These are phyloP conservation scores for Agonopterix alstromeriana DNA, from an alignment of 2,888 invertebrate genomes.

Conservation along the genomic window DNA sequence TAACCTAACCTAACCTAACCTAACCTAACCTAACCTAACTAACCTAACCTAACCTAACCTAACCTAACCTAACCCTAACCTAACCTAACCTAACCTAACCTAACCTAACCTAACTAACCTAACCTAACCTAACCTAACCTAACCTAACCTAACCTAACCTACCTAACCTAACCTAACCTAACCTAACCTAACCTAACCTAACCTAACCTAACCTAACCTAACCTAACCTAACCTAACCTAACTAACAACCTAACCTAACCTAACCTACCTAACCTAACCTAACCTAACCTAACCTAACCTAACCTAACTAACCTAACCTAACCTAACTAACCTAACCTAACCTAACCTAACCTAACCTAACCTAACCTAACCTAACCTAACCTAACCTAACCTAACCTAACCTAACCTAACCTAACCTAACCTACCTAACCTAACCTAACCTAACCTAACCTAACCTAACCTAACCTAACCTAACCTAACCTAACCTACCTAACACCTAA, in stretches of 20 bases:
- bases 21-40: slow-evolving; percentile 5
- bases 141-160: slow-evolving; percentile 12
- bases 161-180: slow-evolving; percentile 1
- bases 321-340: slow-evolving; percentile 15
- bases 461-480: slow-evolving; percentile 8
- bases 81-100: slow-evolving; percentile 7
- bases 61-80: slow-evolving; percentile 8
- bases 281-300: slow-evolving; percentile 4
- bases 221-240: slow-evolving; percentile 13
- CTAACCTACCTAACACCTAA: slow-evolving; percentile 10
- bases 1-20: slow-evolving; percentile 7
- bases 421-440: slow-evolving; percentile 7
- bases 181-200: slow-evolving; percentile 12
- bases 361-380: slow-evolving; percentile 23
- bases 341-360: slow-evolving; percentile 22
- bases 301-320: slow-evolving; percentile 3
- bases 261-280: slow-evolving; percentile 10
- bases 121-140: slow-evolving; percentile 9
- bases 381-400: slow-evolving; percentile 8
- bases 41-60: slow-evolving; percentile 9
- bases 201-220: slow-evolving; percentile 13
- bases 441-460: slow-evolving; percentile 6
- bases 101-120: slow-evolving; percentile 7
- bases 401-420: slow-evolving; percentile 5
- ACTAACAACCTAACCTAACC: slow-evolving; percentile 17